Base-by-base conservation (phyloP, 2,113 vertebrate genomes). In the Microcebus tavaratra region DNA sequence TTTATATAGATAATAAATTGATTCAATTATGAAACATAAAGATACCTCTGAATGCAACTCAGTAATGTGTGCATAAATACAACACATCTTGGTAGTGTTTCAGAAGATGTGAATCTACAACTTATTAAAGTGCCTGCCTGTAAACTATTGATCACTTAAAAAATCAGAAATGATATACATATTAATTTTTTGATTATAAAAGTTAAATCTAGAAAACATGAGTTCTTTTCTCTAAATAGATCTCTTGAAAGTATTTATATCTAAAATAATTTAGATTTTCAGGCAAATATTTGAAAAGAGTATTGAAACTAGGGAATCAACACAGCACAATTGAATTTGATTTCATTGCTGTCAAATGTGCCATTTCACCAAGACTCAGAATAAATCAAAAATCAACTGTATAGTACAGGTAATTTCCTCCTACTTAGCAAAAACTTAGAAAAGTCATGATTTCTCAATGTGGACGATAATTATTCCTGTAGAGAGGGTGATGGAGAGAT, bases 381-480 rank as follows among this genome's bases (percentile, higher is more conserved):
- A 55, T n/a, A 84, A 97, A 31, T 85, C 59, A 96, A 93, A 95
- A 94, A 79, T 48, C 61, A 48, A 42, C 34, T 85, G 53, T 95
- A 93, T 39, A 79, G 42, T 68, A 42, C 59, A 36, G 31, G 12
- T 11, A 68, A 63, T 78, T 98, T 97, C 75, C 50, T 97, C 76
- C 80, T 0, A 0, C 78, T 93, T 65, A 78, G 86, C n/a, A 59
- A 87, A 96, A 48, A 97, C 96, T 98, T 96, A 98, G 36, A 48
- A 88, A 97, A 98, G 79, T 98, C 97, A 90, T 94, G 68, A 75
- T 96, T 98, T 98, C 90, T 95, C 93, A 95, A 45, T 91, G 2
- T 95, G 72, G 27, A 75, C 92, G 68, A 88, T 50, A 98, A 93
- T 88, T 94, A 92, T 72, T 97, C 81, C 91, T 75, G 18, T 75